Evolutionary conservation across 2,113 vertebrate species (phyloP), one percentile per base, ranked within the genome.

Genomic region (Sceloporus tristichus): DNA sequence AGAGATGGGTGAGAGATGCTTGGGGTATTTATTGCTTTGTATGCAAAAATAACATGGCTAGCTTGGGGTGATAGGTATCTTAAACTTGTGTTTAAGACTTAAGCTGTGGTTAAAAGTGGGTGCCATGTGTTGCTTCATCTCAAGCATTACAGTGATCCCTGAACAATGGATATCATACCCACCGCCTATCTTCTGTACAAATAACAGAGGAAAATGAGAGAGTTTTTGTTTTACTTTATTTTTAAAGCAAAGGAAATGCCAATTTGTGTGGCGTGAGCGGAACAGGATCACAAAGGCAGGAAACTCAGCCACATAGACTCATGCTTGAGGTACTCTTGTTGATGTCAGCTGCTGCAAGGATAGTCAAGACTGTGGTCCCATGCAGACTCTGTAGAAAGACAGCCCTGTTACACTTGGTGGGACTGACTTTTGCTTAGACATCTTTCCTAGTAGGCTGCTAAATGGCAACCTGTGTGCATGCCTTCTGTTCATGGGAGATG

Each of bases 191-290:
- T 34, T 80, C 84, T 92, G 65, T 78, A 90, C 70, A 87, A 16
- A 21, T 34, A 34, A 66, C 62, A 34, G 85, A n/a, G 11, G 38
- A 76, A 13, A 16, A 21, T 3, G 18, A 56, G 18, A 80, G 38
- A 34, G 10, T 62, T 68, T 79, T 76, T 68, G 70, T 68, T n/a
- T 86, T 77, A 6, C 42, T 62, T 66, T 54, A 38, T 27, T 75
- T 78, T 54, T 34, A 74, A 86, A 68, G 75, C 86, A 87, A 76
- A 92, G 87, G 79, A 90, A 40, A 59, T 84, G 74, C 65, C 79
- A 56, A 9, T 42, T 34, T 87, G 42, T 75, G 59, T 82, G 86
- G 71, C 4, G 34, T 62, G 40, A 48, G 54, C 68, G 40, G 84
- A 85, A 85, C 23, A 75, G 53, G 23, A 29, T 23, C 84, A 85